Base-by-base conservation (phyloP, 2,797 vertebrate genomes). In the Peromyscus aztecus region DNA sequence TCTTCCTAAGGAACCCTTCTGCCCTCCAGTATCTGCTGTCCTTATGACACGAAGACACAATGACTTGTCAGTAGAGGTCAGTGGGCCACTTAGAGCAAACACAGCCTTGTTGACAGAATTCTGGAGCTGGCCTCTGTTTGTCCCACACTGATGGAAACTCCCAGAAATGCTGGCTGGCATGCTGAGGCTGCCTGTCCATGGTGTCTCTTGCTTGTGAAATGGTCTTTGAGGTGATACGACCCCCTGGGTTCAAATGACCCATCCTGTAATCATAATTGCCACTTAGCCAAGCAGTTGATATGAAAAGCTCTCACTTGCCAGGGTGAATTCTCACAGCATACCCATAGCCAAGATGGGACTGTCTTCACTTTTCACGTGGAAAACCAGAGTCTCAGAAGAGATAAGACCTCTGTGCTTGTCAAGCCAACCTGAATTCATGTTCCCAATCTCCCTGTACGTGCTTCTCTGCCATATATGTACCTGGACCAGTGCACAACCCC, bases 201-300 rank as follows among this genome's bases (percentile, higher is more conserved):
- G 3, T 6, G 17, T 34, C 37, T 29, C 73, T 59, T 52, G 75
- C 40, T 80, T 21, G n/a, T 11, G 24, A 40, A 91, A 27, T 9
- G 43, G 69, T 52, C 63, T 75, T 77, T 24, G 40, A 27, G 19
- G 21, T 34, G 82, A 10, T 21, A 3, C 76, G 69, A 12, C 17
- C 21, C 21, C 3, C 0, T 8, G 29, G 6, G 76, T 80, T 40
- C 14, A n/a, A 2, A 5, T 46, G n/a, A 21, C 16, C 89, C 71
- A 19, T 83, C 84, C 81, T 2, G 4, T 31, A 21, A 14, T 76
- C 77, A 46, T 57, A 21, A 46, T 52, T 55, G 34, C 91, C 46
- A 0, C 34, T 61, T 7, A 2, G 4, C 55, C 0, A 37, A 55
- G 29, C 34, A 11, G 55, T 14, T 21, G 3, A 0, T 2, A 0